phyloP scores from a whole-genome alignment of 2,888 invertebrate genomes.

The Blomia tropicalis region DNA sequence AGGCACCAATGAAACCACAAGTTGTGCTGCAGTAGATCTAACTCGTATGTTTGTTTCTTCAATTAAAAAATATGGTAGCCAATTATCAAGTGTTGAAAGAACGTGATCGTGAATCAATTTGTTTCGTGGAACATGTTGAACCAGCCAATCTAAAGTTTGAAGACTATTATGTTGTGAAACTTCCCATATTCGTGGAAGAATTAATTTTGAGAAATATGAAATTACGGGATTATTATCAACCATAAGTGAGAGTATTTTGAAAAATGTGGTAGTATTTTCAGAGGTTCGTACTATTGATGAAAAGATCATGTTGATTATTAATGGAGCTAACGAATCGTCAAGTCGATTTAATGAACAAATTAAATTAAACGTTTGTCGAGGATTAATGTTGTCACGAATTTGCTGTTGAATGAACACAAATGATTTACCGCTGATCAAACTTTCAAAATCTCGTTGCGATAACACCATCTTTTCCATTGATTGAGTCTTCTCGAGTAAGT shows the following conservation, averaged over 20 bases:
- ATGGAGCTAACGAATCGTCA: constrained; percentile 68
- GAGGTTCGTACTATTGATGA: constrained; percentile 75
- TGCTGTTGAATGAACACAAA: constrained; percentile 87
- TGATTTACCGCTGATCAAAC: constrained; percentile 70
- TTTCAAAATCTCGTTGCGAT: constrained; percentile 58
- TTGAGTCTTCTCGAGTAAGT: constrained; percentile 55
- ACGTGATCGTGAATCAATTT: constrained; percentile 81
- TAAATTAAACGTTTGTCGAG: constrained; percentile 74
- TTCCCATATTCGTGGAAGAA: constrained; percentile 66
- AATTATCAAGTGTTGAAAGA: constrained; percentile 71
- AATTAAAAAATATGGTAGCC: constrained; percentile 75
- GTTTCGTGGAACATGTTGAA: constrained; percentile 51
- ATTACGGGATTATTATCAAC: constrained; percentile 67
- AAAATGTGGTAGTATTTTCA: constrained; percentile 76
- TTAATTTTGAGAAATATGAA: constrained; percentile 77
- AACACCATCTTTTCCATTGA: constrained; percentile 53
- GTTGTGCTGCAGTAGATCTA: constrained; percentile 67
- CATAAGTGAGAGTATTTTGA: constrained; percentile 69
- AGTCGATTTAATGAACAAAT: constrained; percentile 78
- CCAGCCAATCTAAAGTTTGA: constrained; percentile 75
- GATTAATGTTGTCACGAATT: constrained; percentile 78
- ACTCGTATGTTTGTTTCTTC: constrained; percentile 70
- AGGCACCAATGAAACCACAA: constrained; percentile 75
- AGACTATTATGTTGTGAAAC: constrained; percentile 72
- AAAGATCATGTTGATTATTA: constrained; percentile 72